Base-by-base conservation (phyloP, 2,113 vertebrate genomes). In the Phoenicopterus ruber region DNA sequence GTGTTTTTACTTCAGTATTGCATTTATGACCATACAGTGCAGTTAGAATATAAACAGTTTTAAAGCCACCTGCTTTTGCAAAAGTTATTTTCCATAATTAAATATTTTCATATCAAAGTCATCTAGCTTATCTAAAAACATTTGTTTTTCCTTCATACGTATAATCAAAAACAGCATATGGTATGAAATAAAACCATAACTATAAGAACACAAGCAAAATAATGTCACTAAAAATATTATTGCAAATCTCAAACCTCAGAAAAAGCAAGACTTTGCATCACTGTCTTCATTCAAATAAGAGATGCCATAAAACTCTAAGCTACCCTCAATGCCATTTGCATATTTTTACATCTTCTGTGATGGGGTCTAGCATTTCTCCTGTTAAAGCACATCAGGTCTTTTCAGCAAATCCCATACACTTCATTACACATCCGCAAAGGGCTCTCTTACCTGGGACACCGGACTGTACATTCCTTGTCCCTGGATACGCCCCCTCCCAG, bases 81-180 rank as follows among this genome's bases (percentile, higher is more conserved):
- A 11, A 73, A 93, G 63, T 73, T 83, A 46, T 94, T 90, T 90
- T 76, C 78, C 29, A 11, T 69, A 95, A 91, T 82, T 93, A 96
- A 96, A 63, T 89, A 62, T 80, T 93, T 96, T 93, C 66, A 13
- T 58, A 92, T 32, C 62, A 73, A 96, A 93, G 88, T 49, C 76
- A 8, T 11, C n/a, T 82, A 88, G 62, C 58, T 83, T 90, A 94
- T 82, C 90, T 36, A 70, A 86, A 91, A 82, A 62, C 62, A 82
- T 57, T 84, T 89, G 58, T 4, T 77, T 76, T 88, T 57, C 76
- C 59, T 81, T 90, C 82, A 73, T 24, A 38, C 28, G 26, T 47
- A 85, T n/a, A 76, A 90, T 77, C 71, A 82, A 88, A 92, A 49
- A 7, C 63, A 93, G 82, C 58, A 88, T 76, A 92, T 40, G 63